These are phyloP conservation scores for Poeciliopsis retropinna DNA, from an alignment of 2,113 vertebrate species.

Conservation along the genomic window DNA sequence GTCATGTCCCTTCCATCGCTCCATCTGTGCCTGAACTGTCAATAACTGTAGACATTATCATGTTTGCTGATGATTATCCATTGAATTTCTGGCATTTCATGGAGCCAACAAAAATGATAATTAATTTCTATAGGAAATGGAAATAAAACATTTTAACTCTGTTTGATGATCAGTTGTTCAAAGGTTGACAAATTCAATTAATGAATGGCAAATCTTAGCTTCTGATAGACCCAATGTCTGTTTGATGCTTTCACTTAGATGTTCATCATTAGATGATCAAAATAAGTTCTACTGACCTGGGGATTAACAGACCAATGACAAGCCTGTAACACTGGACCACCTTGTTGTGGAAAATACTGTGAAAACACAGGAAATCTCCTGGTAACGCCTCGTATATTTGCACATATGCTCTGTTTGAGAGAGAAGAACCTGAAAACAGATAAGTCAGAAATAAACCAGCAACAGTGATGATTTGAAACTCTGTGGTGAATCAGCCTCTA, in stretches of 20 bases:
- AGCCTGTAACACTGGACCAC: neutral
- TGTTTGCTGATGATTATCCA: neutral
- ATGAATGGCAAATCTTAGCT: too few species aligned
- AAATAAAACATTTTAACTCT: too few species aligned
- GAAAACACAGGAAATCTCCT: neutral
- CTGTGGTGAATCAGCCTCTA: constrained; percentile 12
- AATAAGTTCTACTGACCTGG: neutral
- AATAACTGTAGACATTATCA: too few species aligned
- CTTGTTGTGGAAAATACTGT: neutral
- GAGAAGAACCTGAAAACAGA: neutral
- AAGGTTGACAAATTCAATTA: too few species aligned
- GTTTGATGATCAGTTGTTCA: too few species aligned
- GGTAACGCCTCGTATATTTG: constrained; percentile 4
- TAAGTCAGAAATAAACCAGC: neutral
- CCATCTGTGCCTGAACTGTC: too few species aligned
- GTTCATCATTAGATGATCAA: too few species aligned
- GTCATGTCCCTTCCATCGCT: too few species aligned
- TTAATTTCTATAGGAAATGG: neutral
- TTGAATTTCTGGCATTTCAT: neutral
- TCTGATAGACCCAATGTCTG: too few species aligned
- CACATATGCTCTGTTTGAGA: constrained; percentile 7
- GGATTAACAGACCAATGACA: neutral
- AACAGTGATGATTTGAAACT: neutral
- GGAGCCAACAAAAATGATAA: neutral
- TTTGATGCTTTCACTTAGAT: too few species aligned